Base-by-base conservation (phyloP, 2,797 vertebrate genomes). In the Gymnoscopelus microlampas region DNA sequence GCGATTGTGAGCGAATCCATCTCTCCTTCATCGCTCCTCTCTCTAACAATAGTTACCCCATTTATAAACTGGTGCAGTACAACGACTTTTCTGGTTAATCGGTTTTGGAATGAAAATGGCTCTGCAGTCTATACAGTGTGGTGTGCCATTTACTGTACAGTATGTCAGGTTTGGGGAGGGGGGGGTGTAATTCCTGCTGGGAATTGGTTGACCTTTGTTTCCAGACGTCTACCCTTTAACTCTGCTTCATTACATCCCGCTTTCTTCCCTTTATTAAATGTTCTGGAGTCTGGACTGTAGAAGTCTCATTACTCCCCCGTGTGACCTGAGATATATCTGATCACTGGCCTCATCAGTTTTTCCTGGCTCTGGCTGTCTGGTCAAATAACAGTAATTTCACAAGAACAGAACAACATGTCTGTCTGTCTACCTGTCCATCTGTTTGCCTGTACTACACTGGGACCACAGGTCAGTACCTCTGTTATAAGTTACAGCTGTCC, bases 401-500 rank as follows among this genome's bases (percentile, higher is more conserved):
- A 62, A 61, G 63, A 44, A 10, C 8, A 55, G 23, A 63, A 35
- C 73, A 12, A 65, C 63, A 49, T 47, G 29, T 29, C 51, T 51
- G 44, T 1, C 55, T 19, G n/a, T 68, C 51, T 26, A 15, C 67
- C 59, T 15, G 11, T 66, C 66, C 60, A 19, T 15, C 56, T 39
- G n/a, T 53, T 19, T 58, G 26, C 47, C 58, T 56, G 7, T 66
- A 73, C 56, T 70, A 78, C 63, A 49, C 59, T 35, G 49, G 44
- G 73, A 66, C 60, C 68, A 68, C 58, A 19, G 66, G 8, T 54
- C 72, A 48, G 51, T 63, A 57, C 68, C 66, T 80, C 23, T 3
- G 56, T 54, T 78, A 88, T 86, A 68, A 73, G 74, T 76, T 71
- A 60, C 88, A 90, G 87, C 87, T 88, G 90, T 91, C 72, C 73